phyloP scores from a whole-genome alignment of 2,797 vertebrate genomes.

The Carduelis carduelis region DNA sequence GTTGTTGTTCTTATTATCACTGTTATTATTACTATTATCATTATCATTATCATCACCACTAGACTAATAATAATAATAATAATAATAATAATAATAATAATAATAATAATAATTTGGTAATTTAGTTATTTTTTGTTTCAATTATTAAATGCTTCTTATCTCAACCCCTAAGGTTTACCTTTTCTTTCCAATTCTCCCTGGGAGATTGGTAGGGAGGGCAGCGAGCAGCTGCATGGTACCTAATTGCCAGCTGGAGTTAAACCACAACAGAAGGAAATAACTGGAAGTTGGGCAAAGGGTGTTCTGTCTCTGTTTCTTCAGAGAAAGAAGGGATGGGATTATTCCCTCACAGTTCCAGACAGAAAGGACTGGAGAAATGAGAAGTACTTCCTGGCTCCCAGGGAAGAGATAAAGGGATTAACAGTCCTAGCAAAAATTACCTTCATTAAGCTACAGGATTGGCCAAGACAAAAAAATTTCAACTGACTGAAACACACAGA shows the following conservation, averaged over 20 bases:
- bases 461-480: background rate
- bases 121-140: background rate
- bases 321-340: background rate
- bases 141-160: background rate
- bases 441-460: background rate
- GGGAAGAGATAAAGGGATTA: background rate
- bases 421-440: background rate
- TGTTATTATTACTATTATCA: no score
- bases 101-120: background rate
- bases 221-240: background rate
- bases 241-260: background rate
- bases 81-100: no score
- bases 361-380: background rate
- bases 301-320: background rate
- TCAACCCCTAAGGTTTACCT: background rate
- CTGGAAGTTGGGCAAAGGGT: background rate
- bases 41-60: no score
- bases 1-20: accelerated
- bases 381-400: background rate
- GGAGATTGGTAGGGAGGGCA: background rate
- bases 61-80: no score
- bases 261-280: background rate
- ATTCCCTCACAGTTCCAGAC: background rate
- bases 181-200: background rate
- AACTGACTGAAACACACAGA: background rate